Evolutionary conservation across 2,888 invertebrate genomes (phyloP), one percentile per base, ranked within the genome.

Genomic region (Dryococelus australis): DNA sequence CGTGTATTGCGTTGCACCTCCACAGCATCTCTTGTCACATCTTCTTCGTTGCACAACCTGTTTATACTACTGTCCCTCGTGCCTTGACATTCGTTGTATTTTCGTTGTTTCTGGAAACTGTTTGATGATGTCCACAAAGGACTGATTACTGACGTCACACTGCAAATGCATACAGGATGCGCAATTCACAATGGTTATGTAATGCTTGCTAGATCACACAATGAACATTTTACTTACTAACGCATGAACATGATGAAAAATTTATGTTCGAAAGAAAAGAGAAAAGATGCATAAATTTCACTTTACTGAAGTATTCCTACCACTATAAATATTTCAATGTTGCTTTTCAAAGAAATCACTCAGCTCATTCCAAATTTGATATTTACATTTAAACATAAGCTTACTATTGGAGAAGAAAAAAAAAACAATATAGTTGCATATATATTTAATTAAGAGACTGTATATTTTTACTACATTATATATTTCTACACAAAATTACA

Each of bases 101-200:
- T 92, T 92, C 93, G 92, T 91, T 93, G 92, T 90, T 92, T 92
- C 91, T 93, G 92, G 90, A 88, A 90, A 27, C 35, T 83, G 83
- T 83, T 35, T 83, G 83, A 6, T 9, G 83, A n/a, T 24, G 65
- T 65, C 65, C 65, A 20, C 65, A 24, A 65, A 6, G 65, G 65
- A 65, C 65, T 65, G 65, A n/a, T 65, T 24, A 65, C 24, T 24
- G 65, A 65, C 24, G 24, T n/a, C n/a, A 65, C 65, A 24, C 65
- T 65, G 65, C 65, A 65, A 65, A 65, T n/a, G 65, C 65, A 65
- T 65, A 65, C 24, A 65, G 6, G 65, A 24, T 65, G n/a, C 24
- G 6, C 65, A 65, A 4, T n/a, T 65, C 20, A 65, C 65, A 65
- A 24, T 65, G 20, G 65, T 65, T 65, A 65, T 0, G 24, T 16